Evolutionary conservation across 2,113 vertebrate genomes (phyloP).

Genomic region (Lophius piscatorius): DNA sequence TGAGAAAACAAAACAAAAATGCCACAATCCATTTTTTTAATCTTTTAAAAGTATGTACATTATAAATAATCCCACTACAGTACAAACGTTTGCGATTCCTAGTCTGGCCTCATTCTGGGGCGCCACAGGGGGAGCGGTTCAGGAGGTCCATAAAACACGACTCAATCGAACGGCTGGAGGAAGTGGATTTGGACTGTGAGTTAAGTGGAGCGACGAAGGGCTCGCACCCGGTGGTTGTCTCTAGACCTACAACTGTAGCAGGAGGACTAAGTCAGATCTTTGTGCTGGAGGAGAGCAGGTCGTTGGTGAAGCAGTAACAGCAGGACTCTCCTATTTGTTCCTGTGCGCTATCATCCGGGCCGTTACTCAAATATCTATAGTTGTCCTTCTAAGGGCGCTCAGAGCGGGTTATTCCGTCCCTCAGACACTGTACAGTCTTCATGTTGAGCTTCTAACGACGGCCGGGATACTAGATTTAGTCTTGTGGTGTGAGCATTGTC

Average conservation of each 20-base stretch:
- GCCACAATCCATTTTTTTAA: constrained; percentile 73
- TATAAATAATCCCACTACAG: constrained; percentile 82
- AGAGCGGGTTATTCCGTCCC: neutral
- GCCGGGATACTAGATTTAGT: constrained; percentile 16
- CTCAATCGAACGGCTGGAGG: neutral
- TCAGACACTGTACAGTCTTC: constrained; percentile 8
- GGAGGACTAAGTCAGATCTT: constrained; percentile 7
- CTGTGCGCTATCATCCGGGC: constrained; percentile 47
- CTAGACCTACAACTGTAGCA: constrained; percentile 27
- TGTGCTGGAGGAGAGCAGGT: neutral
- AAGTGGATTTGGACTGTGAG: no score
- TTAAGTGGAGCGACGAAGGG: no score
- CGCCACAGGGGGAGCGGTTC: constrained; percentile 22
- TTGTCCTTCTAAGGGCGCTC: neutral
- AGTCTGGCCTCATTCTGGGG: constrained; percentile 38
- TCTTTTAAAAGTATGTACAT: constrained; percentile 80
- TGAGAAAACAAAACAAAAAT: constrained; percentile 76
- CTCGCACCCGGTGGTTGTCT: constrained; percentile 20
- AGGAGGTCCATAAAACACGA: constrained; percentile 13
- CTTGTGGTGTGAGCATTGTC: constrained; percentile 21
- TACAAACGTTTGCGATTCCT: constrained; percentile 64
- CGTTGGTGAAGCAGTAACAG: neutral
- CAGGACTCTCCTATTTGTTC: constrained; percentile 3
- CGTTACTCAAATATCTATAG: neutral
- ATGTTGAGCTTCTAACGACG: constrained; percentile 1